Conservation (phyloP, 2,888 invertebrate species). For the Azorinus chamasolen region DNA sequence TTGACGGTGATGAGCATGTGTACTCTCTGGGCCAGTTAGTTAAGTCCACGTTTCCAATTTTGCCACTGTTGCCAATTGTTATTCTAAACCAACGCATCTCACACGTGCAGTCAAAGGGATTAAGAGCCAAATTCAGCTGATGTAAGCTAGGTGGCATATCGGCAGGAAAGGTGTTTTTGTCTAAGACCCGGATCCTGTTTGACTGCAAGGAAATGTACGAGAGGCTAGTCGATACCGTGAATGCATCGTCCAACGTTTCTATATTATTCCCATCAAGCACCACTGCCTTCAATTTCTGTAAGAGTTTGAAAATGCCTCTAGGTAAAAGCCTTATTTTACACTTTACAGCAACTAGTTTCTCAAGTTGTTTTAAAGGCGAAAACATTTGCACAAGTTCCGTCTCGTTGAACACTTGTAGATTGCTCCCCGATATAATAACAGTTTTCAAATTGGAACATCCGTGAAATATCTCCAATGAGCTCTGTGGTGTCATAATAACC, state of each 20-base stretch:
- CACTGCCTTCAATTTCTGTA: not conserved
- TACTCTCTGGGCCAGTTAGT: conserved; percentile 25
- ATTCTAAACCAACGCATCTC: conserved; percentile 26
- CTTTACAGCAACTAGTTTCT: not conserved
- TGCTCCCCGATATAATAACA: conserved; percentile 20
- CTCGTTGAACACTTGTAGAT: not conserved
- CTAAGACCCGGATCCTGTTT: conserved; percentile 6
- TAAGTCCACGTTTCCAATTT: conserved; percentile 12
- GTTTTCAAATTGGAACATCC: conserved; percentile 2
- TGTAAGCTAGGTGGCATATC: not conserved
- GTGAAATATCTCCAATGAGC: conserved; percentile 7
- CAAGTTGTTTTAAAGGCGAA: not conserved
- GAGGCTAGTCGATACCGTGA: not conserved
- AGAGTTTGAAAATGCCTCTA: not conserved
- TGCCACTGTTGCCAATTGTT: not conserved
- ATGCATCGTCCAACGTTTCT: not conserved
- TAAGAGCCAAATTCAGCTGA: not conserved
- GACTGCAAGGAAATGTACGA: not conserved
- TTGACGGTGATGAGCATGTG: conserved; percentile 25
- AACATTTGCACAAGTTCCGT: not conserved
- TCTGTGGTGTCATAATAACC: conserved; percentile 6
- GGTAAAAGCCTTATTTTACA: conserved; percentile 19
- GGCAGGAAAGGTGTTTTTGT: not conserved
- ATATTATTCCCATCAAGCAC: conserved; percentile 11
- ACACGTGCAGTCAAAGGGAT: conserved; percentile 23